Conservation (phyloP, 2,888 invertebrate genomes). For the Patella ulyssiponensis region DNA sequence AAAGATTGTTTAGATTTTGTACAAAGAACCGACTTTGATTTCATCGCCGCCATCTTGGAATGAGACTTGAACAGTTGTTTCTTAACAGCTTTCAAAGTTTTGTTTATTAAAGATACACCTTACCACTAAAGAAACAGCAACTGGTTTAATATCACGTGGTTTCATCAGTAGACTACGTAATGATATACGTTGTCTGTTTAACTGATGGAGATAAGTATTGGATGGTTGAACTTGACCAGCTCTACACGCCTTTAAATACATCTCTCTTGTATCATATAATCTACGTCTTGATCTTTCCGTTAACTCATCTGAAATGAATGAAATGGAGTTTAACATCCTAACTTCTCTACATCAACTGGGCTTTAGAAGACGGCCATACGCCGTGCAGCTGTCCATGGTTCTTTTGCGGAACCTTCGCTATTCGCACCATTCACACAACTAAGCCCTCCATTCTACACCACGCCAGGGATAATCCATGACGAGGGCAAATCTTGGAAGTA, state of each 20-base stretch:
- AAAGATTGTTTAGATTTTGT: too few relatives aligned
- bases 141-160: slow-evolving; percentile 44
- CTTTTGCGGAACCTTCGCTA: too few relatives aligned
- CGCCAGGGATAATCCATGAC: too few relatives aligned
- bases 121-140: slow-evolving; percentile 56
- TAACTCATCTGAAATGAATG: slow-evolving; percentile 10
- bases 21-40: too few relatives aligned
- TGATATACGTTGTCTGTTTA: slow-evolving; percentile 28
- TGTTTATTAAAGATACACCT: slow-evolving; percentile 26
- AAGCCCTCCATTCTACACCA: too few relatives aligned
- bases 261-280: slow-evolving; percentile 38
- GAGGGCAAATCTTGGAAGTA: too few relatives aligned
- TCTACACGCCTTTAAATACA: slow-evolving; percentile 48
- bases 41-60: too few relatives aligned
- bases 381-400: too few relatives aligned
- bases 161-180: slow-evolving; percentile 34
- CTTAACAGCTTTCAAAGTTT: neutral
- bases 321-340: neutral
- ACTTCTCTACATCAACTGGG: too few relatives aligned
- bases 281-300: slow-evolving; percentile 13
- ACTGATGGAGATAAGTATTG: slow-evolving; percentile 42
- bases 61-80: neutral
- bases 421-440: too few relatives aligned
- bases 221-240: slow-evolving; percentile 46
- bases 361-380: too few relatives aligned